Evolutionary conservation across 1,140 invertebrate species (phyloP).

Genomic region (Drosophila lini): DNA sequence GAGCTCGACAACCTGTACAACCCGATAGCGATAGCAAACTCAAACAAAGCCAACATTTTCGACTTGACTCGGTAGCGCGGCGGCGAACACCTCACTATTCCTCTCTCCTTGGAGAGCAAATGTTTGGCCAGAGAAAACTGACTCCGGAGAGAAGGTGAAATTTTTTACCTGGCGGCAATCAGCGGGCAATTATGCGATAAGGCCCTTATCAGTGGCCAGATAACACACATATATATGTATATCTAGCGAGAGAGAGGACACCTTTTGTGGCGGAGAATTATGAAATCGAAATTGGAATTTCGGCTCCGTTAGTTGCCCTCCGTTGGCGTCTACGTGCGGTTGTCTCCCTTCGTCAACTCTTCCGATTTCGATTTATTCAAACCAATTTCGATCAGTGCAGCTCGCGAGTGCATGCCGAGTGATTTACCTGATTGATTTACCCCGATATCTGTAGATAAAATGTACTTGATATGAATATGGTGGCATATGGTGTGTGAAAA

Average conservation of each 20-base stretch:
- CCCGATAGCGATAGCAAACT: constrained; percentile 23
- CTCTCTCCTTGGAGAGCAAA: constrained; percentile 18
- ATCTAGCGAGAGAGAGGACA: constrained; percentile 1
- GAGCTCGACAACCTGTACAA: constrained; percentile 51
- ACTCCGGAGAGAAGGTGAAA: constrained; percentile 13
- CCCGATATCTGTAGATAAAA: constrained; percentile 35
- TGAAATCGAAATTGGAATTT: constrained; percentile 63
- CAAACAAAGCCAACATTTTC: constrained; percentile 31
- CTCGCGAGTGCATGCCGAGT: constrained; percentile 27
- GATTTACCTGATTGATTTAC: constrained; percentile 40
- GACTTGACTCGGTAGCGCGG: constrained; percentile 24
- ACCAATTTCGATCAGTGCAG: constrained; percentile 21
- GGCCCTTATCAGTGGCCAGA: constrained; percentile 61
- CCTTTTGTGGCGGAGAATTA: constrained; percentile 44
- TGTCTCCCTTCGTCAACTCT: constrained; percentile 19
- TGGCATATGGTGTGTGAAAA: constrained; percentile 43
- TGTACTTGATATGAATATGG: constrained; percentile 17
- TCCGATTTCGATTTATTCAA: background rate
- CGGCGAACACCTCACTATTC: background rate
- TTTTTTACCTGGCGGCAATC: constrained; percentile 72
- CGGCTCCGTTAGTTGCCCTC: constrained; percentile 61
- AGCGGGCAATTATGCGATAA: constrained; percentile 76
- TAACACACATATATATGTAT: constrained; percentile 37
- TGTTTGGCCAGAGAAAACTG: constrained; percentile 45
- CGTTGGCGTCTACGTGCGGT: constrained; percentile 65